Conservation (phyloP, 1,140 invertebrate species). For the Aethina tumida region DNA sequence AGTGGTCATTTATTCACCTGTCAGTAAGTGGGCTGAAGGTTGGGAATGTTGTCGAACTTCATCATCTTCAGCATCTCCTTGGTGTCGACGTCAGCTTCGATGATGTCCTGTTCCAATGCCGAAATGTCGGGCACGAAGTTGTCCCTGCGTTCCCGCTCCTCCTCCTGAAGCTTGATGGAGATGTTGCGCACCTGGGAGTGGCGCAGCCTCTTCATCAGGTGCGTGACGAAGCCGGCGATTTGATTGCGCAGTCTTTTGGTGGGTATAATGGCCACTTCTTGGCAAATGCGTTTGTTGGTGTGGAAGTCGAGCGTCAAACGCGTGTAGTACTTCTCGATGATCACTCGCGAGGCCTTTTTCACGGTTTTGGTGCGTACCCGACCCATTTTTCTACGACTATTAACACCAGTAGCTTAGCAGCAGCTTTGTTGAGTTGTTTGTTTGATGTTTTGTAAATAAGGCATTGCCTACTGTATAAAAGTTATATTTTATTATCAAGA, state of each 20-base stretch:
- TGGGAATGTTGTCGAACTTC: conserved; percentile 83
- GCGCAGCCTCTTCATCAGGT: conserved; percentile 97
- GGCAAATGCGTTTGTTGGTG: conserved; percentile 98
- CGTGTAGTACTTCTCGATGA: conserved; percentile 99
- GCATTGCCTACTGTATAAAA: too few species aligned
- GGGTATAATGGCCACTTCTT: conserved; percentile 98
- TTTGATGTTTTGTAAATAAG: too few species aligned
- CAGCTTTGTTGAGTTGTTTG: too few species aligned
- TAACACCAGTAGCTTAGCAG: too few species aligned
- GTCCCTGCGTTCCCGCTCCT: conserved; percentile 96
- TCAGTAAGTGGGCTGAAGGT: conserved; percentile 78
- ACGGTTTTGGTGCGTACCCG: conserved; percentile 98
- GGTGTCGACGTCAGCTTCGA: conserved; percentile 94
- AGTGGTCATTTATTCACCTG: too few species aligned
- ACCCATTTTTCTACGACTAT: conserved; percentile 72
- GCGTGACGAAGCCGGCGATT: conserved; percentile 98
- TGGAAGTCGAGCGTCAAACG: conserved; percentile 95
- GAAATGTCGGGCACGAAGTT: conserved; percentile 99
- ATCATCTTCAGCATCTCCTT: conserved; percentile 98
- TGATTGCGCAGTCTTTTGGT: conserved; percentile 96
- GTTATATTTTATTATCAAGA: too few species aligned
- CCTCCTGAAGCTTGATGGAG: conserved; percentile 98
- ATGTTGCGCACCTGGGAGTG: conserved; percentile 95
- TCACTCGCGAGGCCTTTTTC: conserved; percentile 98
- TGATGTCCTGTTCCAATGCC: conserved; percentile 82